Evolutionary conservation across 1,140 invertebrate species (phyloP).

Genomic region (Pristionchus pacificus): DNA sequence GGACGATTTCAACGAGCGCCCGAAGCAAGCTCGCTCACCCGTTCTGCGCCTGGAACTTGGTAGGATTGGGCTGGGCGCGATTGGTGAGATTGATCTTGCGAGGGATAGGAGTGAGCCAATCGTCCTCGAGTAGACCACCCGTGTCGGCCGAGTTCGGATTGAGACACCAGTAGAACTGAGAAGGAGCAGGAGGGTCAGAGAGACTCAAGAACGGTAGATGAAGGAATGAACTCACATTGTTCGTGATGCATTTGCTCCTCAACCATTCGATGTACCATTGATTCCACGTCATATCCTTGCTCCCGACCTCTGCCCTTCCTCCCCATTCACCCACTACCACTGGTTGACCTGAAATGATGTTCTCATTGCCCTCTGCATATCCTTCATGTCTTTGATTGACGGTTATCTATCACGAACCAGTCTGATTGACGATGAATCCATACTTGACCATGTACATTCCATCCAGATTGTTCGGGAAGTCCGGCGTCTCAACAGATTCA

Average conservation of each 20-base stretch:
- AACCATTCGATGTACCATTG: background rate
- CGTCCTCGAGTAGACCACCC: conserved; percentile 4
- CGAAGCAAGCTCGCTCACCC: background rate
- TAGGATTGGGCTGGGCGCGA: background rate
- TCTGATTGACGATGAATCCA: background rate
- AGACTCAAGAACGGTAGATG: no score
- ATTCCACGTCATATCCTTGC: background rate
- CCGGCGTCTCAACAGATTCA: no score
- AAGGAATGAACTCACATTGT: no score
- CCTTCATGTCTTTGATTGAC: no score
- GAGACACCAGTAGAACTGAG: conserved; percentile 5
- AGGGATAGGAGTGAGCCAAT: background rate
- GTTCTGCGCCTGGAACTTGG: conserved; percentile 6
- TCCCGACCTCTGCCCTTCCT: background rate
- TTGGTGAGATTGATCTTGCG: background rate
- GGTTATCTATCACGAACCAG: background rate
- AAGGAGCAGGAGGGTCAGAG: no score
- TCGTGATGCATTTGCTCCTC: background rate
- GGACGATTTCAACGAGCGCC: background rate
- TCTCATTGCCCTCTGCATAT: background rate
- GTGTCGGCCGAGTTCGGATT: conserved; percentile 6
- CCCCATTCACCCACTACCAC: conserved; percentile 9
- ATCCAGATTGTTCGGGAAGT: background rate
- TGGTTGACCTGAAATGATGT: background rate
- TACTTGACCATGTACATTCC: background rate